These are phyloP conservation scores for Maccullochella peelii DNA, from an alignment of 2,113 vertebrate species.

Conservation along the genomic window DNA sequence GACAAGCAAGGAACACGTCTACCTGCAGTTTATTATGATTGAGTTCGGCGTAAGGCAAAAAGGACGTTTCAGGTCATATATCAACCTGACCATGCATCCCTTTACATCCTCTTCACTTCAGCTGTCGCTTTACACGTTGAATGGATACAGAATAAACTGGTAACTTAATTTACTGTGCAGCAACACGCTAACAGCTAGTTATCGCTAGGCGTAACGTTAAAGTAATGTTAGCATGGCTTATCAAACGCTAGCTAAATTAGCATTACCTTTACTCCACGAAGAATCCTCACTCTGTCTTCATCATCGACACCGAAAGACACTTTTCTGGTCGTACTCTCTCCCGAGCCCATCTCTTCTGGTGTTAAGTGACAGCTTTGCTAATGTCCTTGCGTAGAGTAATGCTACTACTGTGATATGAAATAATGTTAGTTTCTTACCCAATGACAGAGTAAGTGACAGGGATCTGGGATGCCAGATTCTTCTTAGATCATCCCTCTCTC, in stretches of 20 bases:
- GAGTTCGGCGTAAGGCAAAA: slow-evolving; percentile 19
- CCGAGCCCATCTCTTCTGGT: slow-evolving; percentile 86
- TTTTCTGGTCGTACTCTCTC: slow-evolving; percentile 87
- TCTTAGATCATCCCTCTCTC: neutral
- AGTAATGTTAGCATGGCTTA: slow-evolving; percentile 49
- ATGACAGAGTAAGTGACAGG: slow-evolving; percentile 66
- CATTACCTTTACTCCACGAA: slow-evolving; percentile 93
- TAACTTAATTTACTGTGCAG: neutral
- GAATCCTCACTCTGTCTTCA: slow-evolving; percentile 90
- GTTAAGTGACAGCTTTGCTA: neutral
- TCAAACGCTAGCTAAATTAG: slow-evolving; percentile 70
- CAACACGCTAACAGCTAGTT: slow-evolving; percentile 19
- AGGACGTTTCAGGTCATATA: neutral
- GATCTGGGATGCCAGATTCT: slow-evolving; percentile 70
- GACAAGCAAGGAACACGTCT: neutral
- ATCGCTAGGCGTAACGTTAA: neutral
- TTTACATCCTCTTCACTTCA: slow-evolving; percentile 15
- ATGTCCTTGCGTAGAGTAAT: neutral
- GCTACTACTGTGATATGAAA: slow-evolving; percentile 2
- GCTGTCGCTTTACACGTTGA: neutral
- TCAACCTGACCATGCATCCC: slow-evolving; percentile 37
- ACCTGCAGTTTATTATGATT: neutral
- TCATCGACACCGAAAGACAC: slow-evolving; percentile 93
- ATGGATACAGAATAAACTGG: neutral
- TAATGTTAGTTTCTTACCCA: slow-evolving; percentile 41